Conservation (phyloP, 2,888 invertebrate genomes). For the Athrips mouffetella region DNA sequence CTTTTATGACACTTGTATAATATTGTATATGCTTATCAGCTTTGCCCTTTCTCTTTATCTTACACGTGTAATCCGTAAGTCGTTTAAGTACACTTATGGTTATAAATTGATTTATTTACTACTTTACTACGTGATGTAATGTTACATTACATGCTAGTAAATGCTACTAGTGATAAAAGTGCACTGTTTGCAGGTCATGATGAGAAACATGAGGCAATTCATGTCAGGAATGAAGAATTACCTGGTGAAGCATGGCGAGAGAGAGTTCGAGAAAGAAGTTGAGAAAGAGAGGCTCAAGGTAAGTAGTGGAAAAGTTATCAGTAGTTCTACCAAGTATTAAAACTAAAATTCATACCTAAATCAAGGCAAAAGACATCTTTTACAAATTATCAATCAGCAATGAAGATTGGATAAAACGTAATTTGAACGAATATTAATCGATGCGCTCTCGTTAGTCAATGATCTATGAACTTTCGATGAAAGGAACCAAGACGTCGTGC, state of each 20-base stretch:
- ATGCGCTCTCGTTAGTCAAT: no score
- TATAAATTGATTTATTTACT: not conserved
- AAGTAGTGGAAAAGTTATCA: no score
- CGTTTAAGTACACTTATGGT: not conserved
- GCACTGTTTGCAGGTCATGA: constrained; percentile 79
- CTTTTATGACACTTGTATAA: no score
- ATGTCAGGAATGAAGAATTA: constrained; percentile 99
- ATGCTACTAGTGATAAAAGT: not conserved
- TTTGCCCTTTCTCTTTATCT: constrained; percentile 9
- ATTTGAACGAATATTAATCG: no score
- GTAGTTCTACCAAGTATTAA: no score
- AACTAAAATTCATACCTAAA: no score
- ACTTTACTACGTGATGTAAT: not conserved
- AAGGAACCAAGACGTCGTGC: no score
- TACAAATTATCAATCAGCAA: no score
- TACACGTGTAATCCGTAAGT: constrained; percentile 8
- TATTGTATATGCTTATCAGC: no score
- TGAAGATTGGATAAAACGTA: no score
- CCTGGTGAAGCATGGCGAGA: constrained; percentile 96
- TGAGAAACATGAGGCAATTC: constrained; percentile 96
- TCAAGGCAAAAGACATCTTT: no score
- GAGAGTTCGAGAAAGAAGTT: constrained; percentile 93
- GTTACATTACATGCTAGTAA: not conserved
- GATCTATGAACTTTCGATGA: no score
- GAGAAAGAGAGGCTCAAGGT: constrained; percentile 90